Evolutionary conservation across 2,113 vertebrate species (phyloP).

Genomic region (Lates calcarifer): DNA sequence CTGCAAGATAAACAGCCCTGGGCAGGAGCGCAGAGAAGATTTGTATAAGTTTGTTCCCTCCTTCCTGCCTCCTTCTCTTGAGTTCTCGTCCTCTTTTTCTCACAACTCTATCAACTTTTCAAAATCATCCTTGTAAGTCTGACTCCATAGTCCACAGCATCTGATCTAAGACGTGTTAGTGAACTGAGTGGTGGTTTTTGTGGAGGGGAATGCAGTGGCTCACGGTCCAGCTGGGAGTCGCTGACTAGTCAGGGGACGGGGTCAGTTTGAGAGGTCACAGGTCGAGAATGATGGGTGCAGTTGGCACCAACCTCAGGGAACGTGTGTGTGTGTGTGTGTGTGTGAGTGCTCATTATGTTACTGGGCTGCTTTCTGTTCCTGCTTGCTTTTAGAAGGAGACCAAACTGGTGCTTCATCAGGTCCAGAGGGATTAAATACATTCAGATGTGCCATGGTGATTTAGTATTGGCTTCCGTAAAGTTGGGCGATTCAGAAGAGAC

Average conservation of each 20-base stretch:
- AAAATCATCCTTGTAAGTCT: not conserved
- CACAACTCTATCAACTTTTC: slow-evolving; percentile 1
- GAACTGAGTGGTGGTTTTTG: slow-evolving; percentile 47
- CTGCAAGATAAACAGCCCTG: slow-evolving; percentile 78
- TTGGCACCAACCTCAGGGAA: slow-evolving; percentile 75
- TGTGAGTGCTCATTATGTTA: slow-evolving; percentile 56
- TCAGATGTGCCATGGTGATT: not conserved
- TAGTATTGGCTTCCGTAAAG: not conserved
- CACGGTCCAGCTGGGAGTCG: slow-evolving; percentile 68
- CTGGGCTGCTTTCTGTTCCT: slow-evolving; percentile 7
- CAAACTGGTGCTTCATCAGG: not conserved
- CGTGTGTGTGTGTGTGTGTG: slow-evolving; percentile 17
- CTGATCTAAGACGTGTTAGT: slow-evolving; percentile 41
- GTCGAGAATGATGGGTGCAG: slow-evolving; percentile 63
- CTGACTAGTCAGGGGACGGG: slow-evolving; percentile 58
- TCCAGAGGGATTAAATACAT: not conserved
- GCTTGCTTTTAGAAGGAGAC: not conserved
- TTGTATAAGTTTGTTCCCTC: slow-evolving; percentile 53
- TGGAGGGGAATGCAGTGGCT: slow-evolving; percentile 51
- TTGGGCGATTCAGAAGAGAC: not conserved
- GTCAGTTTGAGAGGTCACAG: slow-evolving; percentile 68
- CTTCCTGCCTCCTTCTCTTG: slow-evolving; percentile 37
- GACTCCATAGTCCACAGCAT: not conserved
- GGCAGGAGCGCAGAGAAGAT: slow-evolving; percentile 63
- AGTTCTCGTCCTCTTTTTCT: slow-evolving; percentile 32